A percentile compares a stretch with the other conserved stretches of the same genome.
Evolutionary conservation across 2,113 vertebrate genomes (phyloP).

Genomic region (Sylvia atricapilla): DNA sequence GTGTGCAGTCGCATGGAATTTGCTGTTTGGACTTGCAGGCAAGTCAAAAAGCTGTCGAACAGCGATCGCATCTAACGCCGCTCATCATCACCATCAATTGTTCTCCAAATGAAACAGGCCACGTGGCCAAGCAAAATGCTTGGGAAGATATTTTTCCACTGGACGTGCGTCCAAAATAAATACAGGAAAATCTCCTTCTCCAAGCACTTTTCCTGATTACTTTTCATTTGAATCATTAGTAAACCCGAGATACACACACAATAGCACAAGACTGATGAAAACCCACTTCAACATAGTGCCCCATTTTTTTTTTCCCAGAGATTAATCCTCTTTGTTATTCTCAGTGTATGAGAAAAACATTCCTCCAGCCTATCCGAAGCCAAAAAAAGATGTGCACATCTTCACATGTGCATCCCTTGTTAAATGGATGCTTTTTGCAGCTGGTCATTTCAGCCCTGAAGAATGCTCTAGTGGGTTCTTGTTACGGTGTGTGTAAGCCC

Average conservation of each 20-base stretch:
- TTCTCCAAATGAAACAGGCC: conserved; percentile 82
- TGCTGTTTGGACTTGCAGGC: not conserved
- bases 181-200: conserved; percentile 69
- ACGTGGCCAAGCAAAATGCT: conserved; percentile 70
- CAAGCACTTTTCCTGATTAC: conserved; percentile 57
- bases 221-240: conserved; percentile 43
- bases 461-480: not conserved
- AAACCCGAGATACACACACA: not conserved
- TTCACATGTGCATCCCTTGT: not conserved
- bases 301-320: conserved; percentile 51
- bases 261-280: conserved; percentile 55
- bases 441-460: not conserved
- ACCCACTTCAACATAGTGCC: conserved; percentile 66
- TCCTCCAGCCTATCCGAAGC: not conserved
- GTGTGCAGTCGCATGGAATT: not conserved
- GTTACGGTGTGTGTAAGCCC: not conserved
- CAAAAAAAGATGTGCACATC: not conserved
- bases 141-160: conserved; percentile 79
- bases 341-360: conserved; percentile 26
- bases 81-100: conserved; percentile 77
- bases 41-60: conserved; percentile 27
- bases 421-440: conserved; percentile 29
- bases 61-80: conserved; percentile 48
- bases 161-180: conserved; percentile 79
- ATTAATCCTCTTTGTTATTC: conserved; percentile 31